Evolutionary conservation across 2,888 invertebrate species (phyloP).

Genomic region (Orgyia antiqua): DNA sequence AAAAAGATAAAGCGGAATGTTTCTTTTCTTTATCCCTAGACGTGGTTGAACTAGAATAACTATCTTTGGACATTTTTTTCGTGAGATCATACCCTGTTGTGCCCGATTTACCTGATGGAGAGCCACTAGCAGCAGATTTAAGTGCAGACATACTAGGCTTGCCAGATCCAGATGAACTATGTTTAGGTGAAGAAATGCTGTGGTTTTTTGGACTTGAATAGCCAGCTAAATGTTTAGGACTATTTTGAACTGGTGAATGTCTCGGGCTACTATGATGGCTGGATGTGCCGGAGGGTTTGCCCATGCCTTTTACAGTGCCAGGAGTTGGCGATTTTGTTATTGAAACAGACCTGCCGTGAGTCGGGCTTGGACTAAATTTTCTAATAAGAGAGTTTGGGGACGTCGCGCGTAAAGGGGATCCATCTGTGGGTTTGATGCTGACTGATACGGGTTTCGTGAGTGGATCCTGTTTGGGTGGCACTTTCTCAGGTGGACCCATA

Average conservation of each 20-base stretch:
- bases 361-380: constrained; percentile 86
- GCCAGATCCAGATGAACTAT: constrained; percentile 84
- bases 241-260: constrained; percentile 86
- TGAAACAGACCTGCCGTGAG: constrained; percentile 80
- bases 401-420: constrained; percentile 80
- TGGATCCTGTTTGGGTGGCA: constrained; percentile 85
- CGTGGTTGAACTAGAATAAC: constrained; percentile 57
- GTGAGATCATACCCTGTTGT: constrained; percentile 74
- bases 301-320: constrained; percentile 53
- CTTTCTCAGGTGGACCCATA: constrained; percentile 90
- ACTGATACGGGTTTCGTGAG: constrained; percentile 84
- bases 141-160: constrained; percentile 94
- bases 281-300: constrained; percentile 71
- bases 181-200: constrained; percentile 88
- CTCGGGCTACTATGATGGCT: constrained; percentile 83
- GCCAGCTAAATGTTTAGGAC: constrained; percentile 85
- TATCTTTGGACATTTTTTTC: constrained; percentile 76
- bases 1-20: constrained; percentile 69
- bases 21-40: constrained; percentile 78
- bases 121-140: constrained; percentile 86
- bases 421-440: constrained; percentile 83
- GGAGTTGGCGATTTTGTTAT: constrained; percentile 80
- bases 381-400: constrained; percentile 82
- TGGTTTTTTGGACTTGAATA: constrained; percentile 88
- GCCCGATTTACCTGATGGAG: constrained; percentile 81